Conservation (phyloP, 1,140 invertebrate species). For the Oppia nitens region DNA sequence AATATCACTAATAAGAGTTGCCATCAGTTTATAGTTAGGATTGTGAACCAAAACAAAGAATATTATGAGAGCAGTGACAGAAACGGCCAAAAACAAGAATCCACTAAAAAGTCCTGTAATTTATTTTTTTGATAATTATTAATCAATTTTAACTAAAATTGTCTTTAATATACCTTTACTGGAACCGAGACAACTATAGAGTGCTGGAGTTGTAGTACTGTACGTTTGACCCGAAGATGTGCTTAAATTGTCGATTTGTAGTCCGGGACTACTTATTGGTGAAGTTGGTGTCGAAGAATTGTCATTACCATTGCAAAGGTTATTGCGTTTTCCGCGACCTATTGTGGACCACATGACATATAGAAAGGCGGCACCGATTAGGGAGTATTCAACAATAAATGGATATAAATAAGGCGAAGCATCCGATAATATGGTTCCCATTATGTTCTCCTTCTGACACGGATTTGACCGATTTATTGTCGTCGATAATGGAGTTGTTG, state of each 20-base stretch:
- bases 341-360: conserved; percentile 97
- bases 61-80: conserved; percentile 74
- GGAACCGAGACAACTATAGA: conserved; percentile 60
- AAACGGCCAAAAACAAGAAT: conserved; percentile 48
- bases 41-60: conserved; percentile 76
- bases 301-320: background rate
- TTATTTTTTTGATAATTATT: too few species aligned
- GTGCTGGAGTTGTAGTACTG: background rate
- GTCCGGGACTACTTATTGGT: background rate
- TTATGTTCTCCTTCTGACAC: conserved; percentile 23
- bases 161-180: conserved; percentile 41
- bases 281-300: background rate
- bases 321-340: conserved; percentile 14
- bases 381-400: conserved; percentile 89
- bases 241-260: conserved; percentile 13
- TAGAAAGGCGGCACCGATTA: conserved; percentile 89
- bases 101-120: conserved; percentile 6
- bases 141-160: background rate
- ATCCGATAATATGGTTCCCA: conserved; percentile 51
- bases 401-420: conserved; percentile 83
- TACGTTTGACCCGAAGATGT: conserved; percentile 9
- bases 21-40: conserved; percentile 33
- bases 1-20: conserved; percentile 73
- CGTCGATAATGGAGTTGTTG: too few species aligned
- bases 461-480: conserved; percentile 19